Evolutionary conservation across 2,113 vertebrate genomes (phyloP), one percentile per base, ranked within the genome.

Genomic region (Aegithalos caudatus): DNA sequence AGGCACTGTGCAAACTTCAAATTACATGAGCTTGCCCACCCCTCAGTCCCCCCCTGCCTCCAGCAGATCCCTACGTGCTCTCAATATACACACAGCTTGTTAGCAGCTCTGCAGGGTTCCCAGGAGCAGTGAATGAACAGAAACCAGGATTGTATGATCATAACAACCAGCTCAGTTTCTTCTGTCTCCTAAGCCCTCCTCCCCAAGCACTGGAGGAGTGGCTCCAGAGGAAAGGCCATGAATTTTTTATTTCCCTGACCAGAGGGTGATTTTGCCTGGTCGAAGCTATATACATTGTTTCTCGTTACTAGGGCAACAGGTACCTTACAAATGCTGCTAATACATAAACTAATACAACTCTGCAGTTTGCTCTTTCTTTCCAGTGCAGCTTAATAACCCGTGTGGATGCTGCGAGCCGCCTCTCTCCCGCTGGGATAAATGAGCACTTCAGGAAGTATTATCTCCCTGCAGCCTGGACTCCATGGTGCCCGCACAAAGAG

Each of bases 371-470:
- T 93, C 92, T 94, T 90, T 95, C 91, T 94, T 93, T 67, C 42
- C 81, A 80, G 88, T 0, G 69, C 83, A 64, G 84, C 64, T 85
- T 81, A 97, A 95, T 87, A 94, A 90, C 67, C 89, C 40, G 16
- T 56, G 87, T 48, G 86, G 70, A 90, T 91, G 93, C 94, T 93
- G 95, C 83, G 50, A 45, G 90, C 91, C 2, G 56, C 94, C 65
- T 83, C 74, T 29, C 91, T 77, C 95, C 96, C 4, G 88, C 94
- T 91, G 94, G 70, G 96, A 65, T 93, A 92, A 96, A 96, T 65
- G 92, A 95, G 96, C 89, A 45, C 90, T 94, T 96, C 82, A 94
- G 95, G 95, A 97, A 96, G 94, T 78, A 85, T 95, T 91, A 96
- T 77, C 80, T 95, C 91, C 91, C 62, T 93, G 81, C 83, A 94